Evolutionary conservation across 2,888 invertebrate genomes (phyloP).

Genomic region (Melipona beecheii): DNA sequence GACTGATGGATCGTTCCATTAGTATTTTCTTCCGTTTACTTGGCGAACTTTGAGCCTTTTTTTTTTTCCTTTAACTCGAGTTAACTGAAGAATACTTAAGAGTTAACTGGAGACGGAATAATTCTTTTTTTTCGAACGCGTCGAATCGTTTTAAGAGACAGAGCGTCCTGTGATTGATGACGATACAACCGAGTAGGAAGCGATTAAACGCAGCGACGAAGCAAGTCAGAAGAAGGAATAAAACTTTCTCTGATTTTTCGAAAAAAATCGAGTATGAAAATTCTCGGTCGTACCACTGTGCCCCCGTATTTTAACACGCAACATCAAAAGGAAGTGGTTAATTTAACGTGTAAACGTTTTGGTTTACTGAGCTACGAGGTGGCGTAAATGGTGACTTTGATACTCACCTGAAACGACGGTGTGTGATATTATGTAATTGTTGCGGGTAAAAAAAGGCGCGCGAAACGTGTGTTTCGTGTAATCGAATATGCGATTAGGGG

Average conservation of each 20-base stretch:
- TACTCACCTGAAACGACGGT: neutral
- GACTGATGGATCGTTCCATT: neutral
- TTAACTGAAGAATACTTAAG: too few relatives aligned
- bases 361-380: neutral
- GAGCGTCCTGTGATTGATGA: too few relatives aligned
- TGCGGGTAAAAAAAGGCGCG: neutral
- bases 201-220: too few relatives aligned
- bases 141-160: neutral
- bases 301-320: too few relatives aligned
- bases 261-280: too few relatives aligned
- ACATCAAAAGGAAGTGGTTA: neutral
- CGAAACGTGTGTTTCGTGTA: slow-evolving; percentile 12
- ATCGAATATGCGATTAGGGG: slow-evolving; percentile 17
- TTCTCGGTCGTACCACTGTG: too few relatives aligned
- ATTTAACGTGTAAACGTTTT: neutral
- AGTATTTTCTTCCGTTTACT: neutral
- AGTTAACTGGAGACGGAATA: too few relatives aligned
- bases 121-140: neutral
- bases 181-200: too few relatives aligned
- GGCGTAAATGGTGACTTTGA: neutral
- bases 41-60: neutral
- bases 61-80: too few relatives aligned
- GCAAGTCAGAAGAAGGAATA: too few relatives aligned
- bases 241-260: too few relatives aligned
- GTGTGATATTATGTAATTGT: neutral